phyloP scores from a whole-genome alignment of 1,140 invertebrate species.

The Drosophila sulfurigaster region DNA sequence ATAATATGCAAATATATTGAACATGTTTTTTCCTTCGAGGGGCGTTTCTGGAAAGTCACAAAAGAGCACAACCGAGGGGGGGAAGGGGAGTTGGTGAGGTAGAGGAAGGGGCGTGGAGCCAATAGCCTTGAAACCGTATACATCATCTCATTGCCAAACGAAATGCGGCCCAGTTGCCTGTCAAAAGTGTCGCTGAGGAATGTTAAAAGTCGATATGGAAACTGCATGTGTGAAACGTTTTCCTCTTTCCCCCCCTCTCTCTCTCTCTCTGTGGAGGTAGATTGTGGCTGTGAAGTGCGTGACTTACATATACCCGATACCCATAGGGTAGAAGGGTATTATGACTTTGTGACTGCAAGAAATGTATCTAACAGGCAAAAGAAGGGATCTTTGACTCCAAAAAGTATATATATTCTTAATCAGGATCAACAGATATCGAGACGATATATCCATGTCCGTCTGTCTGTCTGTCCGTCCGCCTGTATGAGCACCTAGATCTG shows the following conservation, averaged over 20 bases:
- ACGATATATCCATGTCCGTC: no score
- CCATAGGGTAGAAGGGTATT: no score
- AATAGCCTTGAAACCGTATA: conserved; percentile 78
- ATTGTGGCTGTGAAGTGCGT: conserved; percentile 54
- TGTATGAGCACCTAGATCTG: no score
- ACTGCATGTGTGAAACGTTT: conserved; percentile 33
- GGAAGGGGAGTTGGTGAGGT: conserved; percentile 32
- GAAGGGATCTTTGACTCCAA: no score
- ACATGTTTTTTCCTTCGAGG: conserved; percentile 10
- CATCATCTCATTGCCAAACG: conserved; percentile 73
- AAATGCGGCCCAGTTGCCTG: conserved; percentile 73
- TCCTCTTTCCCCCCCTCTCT: not conserved
- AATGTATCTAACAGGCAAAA: no score
- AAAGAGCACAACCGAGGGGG: not conserved
- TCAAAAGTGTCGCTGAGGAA: conserved; percentile 77
- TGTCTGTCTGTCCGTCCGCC: no score
- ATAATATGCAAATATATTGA: conserved; percentile 77
- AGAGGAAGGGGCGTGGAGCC: conserved; percentile 15
- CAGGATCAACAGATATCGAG: no score
- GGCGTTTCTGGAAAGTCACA: conserved; percentile 70
- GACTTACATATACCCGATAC: conserved; percentile 57
- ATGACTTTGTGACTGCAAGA: no score
- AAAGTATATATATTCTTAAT: no score
- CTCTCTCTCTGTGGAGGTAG: conserved; percentile 14
- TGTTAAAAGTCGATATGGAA: conserved; percentile 51